Evolutionary conservation across 2,888 invertebrate species (phyloP), one percentile per base, ranked within the genome.

Genomic region (Latrodectus elegans): DNA sequence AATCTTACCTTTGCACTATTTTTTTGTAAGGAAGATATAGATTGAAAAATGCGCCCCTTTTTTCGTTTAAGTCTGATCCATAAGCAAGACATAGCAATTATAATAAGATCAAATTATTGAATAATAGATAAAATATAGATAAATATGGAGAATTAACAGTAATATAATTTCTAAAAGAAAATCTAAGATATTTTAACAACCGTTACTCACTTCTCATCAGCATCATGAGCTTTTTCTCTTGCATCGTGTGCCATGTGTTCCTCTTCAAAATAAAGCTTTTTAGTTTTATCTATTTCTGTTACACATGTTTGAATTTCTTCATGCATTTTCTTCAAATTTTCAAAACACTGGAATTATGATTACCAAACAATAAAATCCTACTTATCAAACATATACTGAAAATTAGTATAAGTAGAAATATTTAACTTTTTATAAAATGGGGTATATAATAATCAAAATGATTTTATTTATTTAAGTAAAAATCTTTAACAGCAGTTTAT

Each of bases 201-300:
- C 11, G 15, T 72, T 71, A 64, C 89, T 90, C 89, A 93, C 93
- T 92, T 98, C 93, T 98, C 97, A 92, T 98, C 98, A 89, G 98
- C 97, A 91, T 98, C 98, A 91, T 96, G 95, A 88, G 97, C 97
- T 92, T 98, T 99, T 92, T 97, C 97, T 64, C 98, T 94, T 3
- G 98, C 97, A 91, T 98, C 98, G 91, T 98, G 97, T 2, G 98
- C 97, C 86, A 97, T 95, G 91, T 97, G 97, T 92, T 99, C 99
- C 91, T 99, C 99, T 90, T 98, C 97, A 91, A 96, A 97, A 93
- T 99, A 99, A 17, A 96, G 93, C 92, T 98, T 98, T 93, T 98
- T 98, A 74, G 96, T 96, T 93, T 98, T 97, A 92, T 97, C 97
- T 90, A 99, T 95, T 91, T 99, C 98, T 91, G 95, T 94, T 8